Percentiles rank a stretch among this genome's conserved stretches.
phyloP scores from a whole-genome alignment of 2,888 invertebrate species.

The Hesperia comma region DNA sequence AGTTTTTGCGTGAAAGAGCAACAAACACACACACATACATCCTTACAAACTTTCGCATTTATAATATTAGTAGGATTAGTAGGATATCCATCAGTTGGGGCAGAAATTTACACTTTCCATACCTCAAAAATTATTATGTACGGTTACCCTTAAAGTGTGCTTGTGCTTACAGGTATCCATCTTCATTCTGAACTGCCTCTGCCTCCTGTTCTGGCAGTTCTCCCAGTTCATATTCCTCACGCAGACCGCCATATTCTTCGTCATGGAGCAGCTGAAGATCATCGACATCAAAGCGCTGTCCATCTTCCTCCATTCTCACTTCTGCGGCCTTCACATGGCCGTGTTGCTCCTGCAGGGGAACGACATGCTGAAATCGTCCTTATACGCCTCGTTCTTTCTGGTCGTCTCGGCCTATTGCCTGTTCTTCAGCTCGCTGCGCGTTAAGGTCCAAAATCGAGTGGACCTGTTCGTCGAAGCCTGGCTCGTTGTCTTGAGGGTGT shows the following conservation, averaged over 20 bases:
- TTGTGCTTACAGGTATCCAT: conserved; percentile 65
- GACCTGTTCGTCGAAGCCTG: conserved; percentile 62
- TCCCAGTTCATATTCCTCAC: conserved; percentile 92
- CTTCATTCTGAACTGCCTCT: conserved; percentile 70
- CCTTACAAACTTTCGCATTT: too few species aligned
- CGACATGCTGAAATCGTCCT: conserved; percentile 76
- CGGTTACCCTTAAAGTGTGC: too few species aligned
- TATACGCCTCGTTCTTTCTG: conserved; percentile 76
- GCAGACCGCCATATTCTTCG: conserved; percentile 88
- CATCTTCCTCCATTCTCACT: conserved; percentile 69
- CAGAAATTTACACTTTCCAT: too few species aligned
- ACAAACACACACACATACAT: too few species aligned
- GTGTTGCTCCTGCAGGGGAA: conserved; percentile 72
- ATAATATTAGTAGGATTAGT: too few species aligned
- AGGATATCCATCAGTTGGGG: too few species aligned
- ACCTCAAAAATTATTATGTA: too few species aligned
- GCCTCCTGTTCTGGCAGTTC: conserved; percentile 90
- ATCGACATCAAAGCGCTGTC: conserved; percentile 72
- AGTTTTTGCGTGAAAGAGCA: too few species aligned
- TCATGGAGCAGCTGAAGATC: conserved; percentile 85
- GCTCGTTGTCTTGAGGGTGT: conserved; percentile 58
- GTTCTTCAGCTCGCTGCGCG: conserved; percentile 63
- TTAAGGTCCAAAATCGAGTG: conserved; percentile 60
- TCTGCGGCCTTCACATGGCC: conserved; percentile 72
- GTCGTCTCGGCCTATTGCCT: conserved; percentile 65